Evolutionary conservation across 64 coral and sea anemone species (phyloP).

Genomic region (Porites lutea): DNA sequence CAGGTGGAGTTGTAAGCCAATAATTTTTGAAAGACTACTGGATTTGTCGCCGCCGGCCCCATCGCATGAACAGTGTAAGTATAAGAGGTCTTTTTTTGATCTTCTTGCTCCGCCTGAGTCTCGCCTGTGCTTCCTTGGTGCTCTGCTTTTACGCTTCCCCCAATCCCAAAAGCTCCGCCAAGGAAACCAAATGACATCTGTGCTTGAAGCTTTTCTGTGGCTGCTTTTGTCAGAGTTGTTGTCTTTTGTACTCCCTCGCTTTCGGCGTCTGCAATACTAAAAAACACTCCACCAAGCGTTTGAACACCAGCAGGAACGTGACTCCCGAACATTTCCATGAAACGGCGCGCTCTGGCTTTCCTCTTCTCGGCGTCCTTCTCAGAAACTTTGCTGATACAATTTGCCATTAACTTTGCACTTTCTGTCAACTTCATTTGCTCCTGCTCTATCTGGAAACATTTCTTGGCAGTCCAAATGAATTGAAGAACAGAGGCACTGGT

Average conservation of each 20-base stretch:
- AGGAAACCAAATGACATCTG: constrained; percentile 9
- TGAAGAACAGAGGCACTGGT: background rate
- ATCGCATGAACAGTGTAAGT: background rate
- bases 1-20: background rate
- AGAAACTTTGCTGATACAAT: background rate
- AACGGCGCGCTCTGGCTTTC: background rate
- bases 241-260: background rate
- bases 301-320: constrained; percentile 31
- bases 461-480: constrained; percentile 19
- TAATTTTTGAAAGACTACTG: background rate
- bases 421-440: background rate
- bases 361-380: background rate
- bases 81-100: background rate
- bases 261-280: constrained; percentile 2
- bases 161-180: constrained; percentile 1
- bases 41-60: background rate
- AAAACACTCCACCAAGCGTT: constrained; percentile 34
- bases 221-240: background rate
- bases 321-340: constrained; percentile 39
- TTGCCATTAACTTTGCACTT: background rate
- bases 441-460: constrained; percentile 16
- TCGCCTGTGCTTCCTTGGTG: background rate
- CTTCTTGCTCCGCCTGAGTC: too few relatives aligned
- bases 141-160: background rate
- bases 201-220: background rate